A percentile compares a stretch with the other conserved stretches of the same genome.
Conservation (phyloP, 2,113 vertebrate genomes). For the Marmota flaviventris region DNA sequence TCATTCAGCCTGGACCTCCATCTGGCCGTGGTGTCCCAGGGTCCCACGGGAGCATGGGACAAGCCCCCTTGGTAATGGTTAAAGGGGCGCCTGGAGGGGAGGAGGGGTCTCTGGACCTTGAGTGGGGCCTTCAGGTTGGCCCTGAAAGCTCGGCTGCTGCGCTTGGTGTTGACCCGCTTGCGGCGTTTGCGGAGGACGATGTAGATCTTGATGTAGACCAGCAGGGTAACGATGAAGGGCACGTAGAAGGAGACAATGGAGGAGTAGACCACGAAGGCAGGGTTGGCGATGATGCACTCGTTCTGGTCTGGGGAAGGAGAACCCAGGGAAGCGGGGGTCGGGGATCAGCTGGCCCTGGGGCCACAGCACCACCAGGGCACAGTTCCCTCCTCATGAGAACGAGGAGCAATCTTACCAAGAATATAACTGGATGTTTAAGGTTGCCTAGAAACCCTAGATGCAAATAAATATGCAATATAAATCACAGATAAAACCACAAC, state of each 20-base stretch:
- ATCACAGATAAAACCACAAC: background rate
- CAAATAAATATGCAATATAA: accelerated
- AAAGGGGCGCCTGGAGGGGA: background rate
- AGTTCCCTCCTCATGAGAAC: background rate
- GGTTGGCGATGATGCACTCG: slow-evolving; percentile 92
- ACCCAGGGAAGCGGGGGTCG: background rate
- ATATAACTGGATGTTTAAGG: accelerated
- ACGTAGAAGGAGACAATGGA: slow-evolving; percentile 93
- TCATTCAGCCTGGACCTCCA: background rate
- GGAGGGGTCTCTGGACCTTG: slow-evolving; percentile 85
- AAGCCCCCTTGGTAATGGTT: background rate
- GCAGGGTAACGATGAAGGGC: slow-evolving; percentile 92
- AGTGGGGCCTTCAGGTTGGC: slow-evolving; percentile 84
- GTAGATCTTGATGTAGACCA: slow-evolving; percentile 93
- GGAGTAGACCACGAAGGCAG: slow-evolving; percentile 92
- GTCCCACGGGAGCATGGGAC: background rate
- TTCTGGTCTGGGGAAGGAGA: slow-evolving; percentile 88
- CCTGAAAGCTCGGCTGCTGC: slow-evolving; percentile 86
- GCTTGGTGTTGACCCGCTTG: slow-evolving; percentile 92
- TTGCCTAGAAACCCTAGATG: background rate
- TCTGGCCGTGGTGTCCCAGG: background rate
- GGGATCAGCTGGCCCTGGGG: background rate
- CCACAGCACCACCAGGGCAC: background rate
- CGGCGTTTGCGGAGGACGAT: slow-evolving; percentile 89
- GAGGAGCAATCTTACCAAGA: too few relatives aligned